Percentiles rank a stretch among this genome's conserved stretches.
These are phyloP conservation scores for Elymnias hypermnestra DNA, from an alignment of 1,140 invertebrate genomes.

Conservation along the genomic window DNA sequence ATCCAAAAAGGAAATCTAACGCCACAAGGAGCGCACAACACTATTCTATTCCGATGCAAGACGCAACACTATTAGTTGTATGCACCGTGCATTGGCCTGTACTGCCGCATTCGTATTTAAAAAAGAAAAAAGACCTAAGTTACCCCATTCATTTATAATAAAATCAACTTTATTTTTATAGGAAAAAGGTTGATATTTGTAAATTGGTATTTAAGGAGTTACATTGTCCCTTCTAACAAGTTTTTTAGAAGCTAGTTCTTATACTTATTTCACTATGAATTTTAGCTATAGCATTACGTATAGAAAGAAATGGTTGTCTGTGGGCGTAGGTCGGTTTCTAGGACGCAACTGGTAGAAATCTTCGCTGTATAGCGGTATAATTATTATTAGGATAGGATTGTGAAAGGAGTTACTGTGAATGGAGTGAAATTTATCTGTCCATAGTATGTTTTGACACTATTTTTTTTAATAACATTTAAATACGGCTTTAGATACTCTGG, in stretches of 20 bases:
- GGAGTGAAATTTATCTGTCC: neutral
- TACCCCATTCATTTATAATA: no score
- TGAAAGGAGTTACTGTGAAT: constrained; percentile 13
- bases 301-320: constrained; percentile 72
- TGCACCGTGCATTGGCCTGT: constrained; percentile 74
- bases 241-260: constrained; percentile 73
- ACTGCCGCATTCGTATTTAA: constrained; percentile 38
- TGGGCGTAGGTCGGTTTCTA: constrained; percentile 65
- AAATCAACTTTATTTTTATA: constrained; percentile 19
- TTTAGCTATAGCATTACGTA: constrained; percentile 71
- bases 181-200: constrained; percentile 10
- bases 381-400: constrained; percentile 23
- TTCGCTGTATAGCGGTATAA: constrained; percentile 36
- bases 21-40: constrained; percentile 37
- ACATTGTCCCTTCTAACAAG: constrained; percentile 8
- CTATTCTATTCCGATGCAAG: constrained; percentile 48
- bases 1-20: constrained; percentile 17
- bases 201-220: constrained; percentile 1
- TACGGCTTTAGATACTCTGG: no score
- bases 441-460: neutral
- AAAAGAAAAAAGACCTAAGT: constrained; percentile 31
- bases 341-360: constrained; percentile 69
- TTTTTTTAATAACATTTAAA: neutral
- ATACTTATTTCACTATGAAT: constrained; percentile 74
- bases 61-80: constrained; percentile 65